These are phyloP conservation scores for Danaus chrysippus DNA, from an alignment of 2,888 invertebrate genomes.

Conservation along the genomic window DNA sequence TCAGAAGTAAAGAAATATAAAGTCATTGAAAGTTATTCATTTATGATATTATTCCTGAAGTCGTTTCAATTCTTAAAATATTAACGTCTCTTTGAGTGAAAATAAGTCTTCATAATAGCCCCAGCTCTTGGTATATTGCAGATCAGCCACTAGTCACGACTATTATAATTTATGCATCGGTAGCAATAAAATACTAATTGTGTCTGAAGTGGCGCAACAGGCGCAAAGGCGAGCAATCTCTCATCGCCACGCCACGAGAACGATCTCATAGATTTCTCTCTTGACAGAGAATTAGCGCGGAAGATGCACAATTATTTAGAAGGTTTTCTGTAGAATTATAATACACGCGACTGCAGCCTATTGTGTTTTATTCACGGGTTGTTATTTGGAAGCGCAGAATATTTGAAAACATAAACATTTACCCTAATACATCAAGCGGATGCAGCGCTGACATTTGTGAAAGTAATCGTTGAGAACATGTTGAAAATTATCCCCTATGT, in stretches of 20 bases:
- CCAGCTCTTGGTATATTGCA: neutral
- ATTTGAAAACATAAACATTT: slow-evolving; percentile 68
- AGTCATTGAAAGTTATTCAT: no score
- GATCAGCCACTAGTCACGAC: neutral
- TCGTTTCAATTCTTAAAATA: no score
- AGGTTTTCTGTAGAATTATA: slow-evolving; percentile 60
- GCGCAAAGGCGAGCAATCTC: slow-evolving; percentile 44
- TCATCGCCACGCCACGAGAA: slow-evolving; percentile 43
- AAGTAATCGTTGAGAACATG: slow-evolving; percentile 67
- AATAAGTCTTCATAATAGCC: neutral
- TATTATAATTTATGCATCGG: slow-evolving; percentile 4
- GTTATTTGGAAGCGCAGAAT: slow-evolving; percentile 64
- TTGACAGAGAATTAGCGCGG: slow-evolving; percentile 58
- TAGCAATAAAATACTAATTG: slow-evolving; percentile 20
- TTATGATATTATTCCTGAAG: no score
- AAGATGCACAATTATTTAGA: slow-evolving; percentile 70
- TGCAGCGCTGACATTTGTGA: slow-evolving; percentile 56
- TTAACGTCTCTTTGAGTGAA: neutral
- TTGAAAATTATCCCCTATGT: slow-evolving; percentile 57
- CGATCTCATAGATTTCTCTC: slow-evolving; percentile 60
- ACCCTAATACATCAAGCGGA: slow-evolving; percentile 61
- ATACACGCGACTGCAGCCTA: slow-evolving; percentile 49
- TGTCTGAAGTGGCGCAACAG: slow-evolving; percentile 40
- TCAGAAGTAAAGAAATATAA: no score
- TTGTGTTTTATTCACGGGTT: slow-evolving; percentile 68